These are phyloP conservation scores for Tamias sibiricus DNA, from an alignment of 2,113 vertebrate genomes.

Conservation along the genomic window DNA sequence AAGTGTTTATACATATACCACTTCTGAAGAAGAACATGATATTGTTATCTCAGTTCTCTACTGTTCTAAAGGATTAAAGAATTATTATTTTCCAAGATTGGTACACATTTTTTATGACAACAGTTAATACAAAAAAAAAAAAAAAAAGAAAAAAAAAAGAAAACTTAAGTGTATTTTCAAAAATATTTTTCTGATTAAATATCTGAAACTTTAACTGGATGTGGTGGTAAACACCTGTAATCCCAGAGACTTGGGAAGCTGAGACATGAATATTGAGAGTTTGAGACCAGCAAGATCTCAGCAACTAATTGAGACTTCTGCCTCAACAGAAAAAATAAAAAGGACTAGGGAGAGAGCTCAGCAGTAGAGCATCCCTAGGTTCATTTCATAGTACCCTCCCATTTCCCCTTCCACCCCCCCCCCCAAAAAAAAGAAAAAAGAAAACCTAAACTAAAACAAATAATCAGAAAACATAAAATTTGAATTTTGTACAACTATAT, in stretches of 20 bases:
- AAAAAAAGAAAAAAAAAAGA: neutral
- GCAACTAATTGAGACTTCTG: too few relatives aligned
- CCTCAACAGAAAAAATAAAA: too few relatives aligned
- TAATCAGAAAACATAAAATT: neutral
- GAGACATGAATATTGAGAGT: too few relatives aligned
- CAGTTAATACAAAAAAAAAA: neutral
- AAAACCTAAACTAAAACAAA: too few relatives aligned
- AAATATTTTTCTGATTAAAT: neutral
- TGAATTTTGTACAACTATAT: neutral
- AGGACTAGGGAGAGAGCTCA: too few relatives aligned
- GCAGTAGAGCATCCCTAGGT: too few relatives aligned
- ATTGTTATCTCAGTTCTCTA: neutral
- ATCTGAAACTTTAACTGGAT: neutral
- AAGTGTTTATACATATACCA: neutral
- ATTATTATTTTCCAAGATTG: neutral
- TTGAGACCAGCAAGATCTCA: too few relatives aligned
- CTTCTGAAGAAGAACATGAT: neutral
- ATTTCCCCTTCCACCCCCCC: too few relatives aligned
- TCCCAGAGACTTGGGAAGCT: too few relatives aligned
- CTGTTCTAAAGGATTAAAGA: neutral
- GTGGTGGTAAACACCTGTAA: too few relatives aligned
- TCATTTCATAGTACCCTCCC: too few relatives aligned
- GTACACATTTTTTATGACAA: neutral
- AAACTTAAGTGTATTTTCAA: neutral
- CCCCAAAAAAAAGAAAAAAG: too few relatives aligned